phyloP scores from a whole-genome alignment of 2,888 invertebrate genomes.

The Pemphredon lugubris region DNA sequence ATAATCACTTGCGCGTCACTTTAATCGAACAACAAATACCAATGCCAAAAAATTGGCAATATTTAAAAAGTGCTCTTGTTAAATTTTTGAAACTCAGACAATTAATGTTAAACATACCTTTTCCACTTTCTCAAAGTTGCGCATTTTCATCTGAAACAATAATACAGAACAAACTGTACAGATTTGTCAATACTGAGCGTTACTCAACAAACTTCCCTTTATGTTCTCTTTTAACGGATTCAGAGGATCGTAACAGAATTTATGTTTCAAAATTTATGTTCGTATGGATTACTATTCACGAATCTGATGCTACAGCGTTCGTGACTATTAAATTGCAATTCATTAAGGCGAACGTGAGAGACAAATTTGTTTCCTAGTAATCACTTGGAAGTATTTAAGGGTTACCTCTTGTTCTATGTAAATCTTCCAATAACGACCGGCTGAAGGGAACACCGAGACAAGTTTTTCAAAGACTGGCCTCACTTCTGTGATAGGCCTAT shows the following conservation, averaged over 20 bases:
- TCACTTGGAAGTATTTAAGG: too few relatives aligned
- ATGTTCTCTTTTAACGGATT: too few relatives aligned
- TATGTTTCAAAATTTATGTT: too few relatives aligned
- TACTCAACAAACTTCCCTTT: too few relatives aligned
- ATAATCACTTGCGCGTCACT: slow-evolving; percentile 19
- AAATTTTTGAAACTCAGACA: slow-evolving; percentile 67
- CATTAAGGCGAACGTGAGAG: too few relatives aligned
- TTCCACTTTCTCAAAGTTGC: slow-evolving; percentile 99
- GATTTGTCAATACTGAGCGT: neutral
- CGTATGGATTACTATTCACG: too few relatives aligned
- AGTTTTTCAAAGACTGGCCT: slow-evolving; percentile 96
- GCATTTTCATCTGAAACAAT: slow-evolving; percentile 95
- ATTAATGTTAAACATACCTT: slow-evolving; percentile 88
- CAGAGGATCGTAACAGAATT: too few relatives aligned
- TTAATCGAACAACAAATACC: slow-evolving; percentile 60
- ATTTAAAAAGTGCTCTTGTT: slow-evolving; percentile 55
- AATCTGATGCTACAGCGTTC: too few relatives aligned
- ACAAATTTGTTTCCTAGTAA: too few relatives aligned
- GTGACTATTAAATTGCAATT: too few relatives aligned
- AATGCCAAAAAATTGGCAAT: slow-evolving; percentile 36
- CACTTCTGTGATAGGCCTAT: slow-evolving; percentile 93
- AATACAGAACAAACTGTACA: slow-evolving; percentile 14
- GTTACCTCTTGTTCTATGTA: slow-evolving; percentile 98
- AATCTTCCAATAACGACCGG: slow-evolving; percentile 99
- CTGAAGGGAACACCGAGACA: slow-evolving; percentile 96